Base-by-base conservation (phyloP, 1,140 invertebrate genomes). In the Drosophila subobscura region DNA sequence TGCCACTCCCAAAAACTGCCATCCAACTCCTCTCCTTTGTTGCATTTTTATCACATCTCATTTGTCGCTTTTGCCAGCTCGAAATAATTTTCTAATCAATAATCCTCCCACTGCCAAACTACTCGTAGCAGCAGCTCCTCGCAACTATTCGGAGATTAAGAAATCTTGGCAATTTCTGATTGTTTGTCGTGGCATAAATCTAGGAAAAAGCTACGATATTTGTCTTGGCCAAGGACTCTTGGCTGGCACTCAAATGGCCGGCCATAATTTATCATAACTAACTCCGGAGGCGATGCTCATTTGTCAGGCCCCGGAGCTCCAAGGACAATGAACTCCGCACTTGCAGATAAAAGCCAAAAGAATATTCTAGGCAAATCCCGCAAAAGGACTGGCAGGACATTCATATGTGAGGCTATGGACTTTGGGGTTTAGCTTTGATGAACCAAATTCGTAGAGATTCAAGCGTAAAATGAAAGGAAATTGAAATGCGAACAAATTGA, bases 391-490 rank as follows among this genome's bases (percentile, higher is more conserved):
- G 6, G 10, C n/a, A 6, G 2, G 33, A 22, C 58, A 73, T 52
- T 16, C 58, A 73, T 56, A 74, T 74, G 71, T 65, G 58, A 46
- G 23, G 12, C 58, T 29, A 22, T n/a, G 6, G 8, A 20, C 16
- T 56, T 47, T 80, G 80, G 50, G 80, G 80, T 76, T 76, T 54
- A 76, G 80, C 79, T 84, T 88, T 86, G 81, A 88, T 88, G 66
- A 80, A 72, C 54, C 59, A 68, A 86, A 80, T 79, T 63, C 61
- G 57, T 77, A 78, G 73, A 72, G 81, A 86, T 56, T 70, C 66
- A 63, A 86, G 81, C 81, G 81, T 88, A 78, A 86, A 86, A 86
- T 86, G 83, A 86, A 86, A 86, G 81, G 81, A 86, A 86, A 86
- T 86, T 88, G 81, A 77, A 84, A 86, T 77, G 80, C 73, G 80